Conservation (phyloP, 2,797 vertebrate species). For the Tadarida brasiliensis region DNA sequence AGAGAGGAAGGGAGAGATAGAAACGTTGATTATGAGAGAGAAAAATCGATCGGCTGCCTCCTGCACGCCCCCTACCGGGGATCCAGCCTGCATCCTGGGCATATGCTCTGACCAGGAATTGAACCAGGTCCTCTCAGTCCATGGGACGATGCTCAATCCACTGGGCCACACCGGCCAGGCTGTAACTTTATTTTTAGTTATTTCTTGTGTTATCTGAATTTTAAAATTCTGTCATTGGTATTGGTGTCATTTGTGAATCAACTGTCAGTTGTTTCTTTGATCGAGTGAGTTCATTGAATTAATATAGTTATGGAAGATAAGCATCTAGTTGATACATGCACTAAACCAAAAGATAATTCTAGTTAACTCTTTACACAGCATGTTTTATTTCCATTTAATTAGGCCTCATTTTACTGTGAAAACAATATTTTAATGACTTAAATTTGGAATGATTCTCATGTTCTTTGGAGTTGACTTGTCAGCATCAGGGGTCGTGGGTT, state of each 20-base stretch:
- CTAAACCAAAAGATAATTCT: slow-evolving; percentile 23
- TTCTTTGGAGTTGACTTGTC: background rate
- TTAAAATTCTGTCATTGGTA: background rate
- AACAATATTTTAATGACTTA: background rate
- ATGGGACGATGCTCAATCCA: too few species aligned
- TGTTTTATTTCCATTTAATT: background rate
- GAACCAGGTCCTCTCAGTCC: too few species aligned
- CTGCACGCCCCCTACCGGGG: too few species aligned
- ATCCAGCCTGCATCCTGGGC: too few species aligned
- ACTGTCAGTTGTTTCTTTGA: background rate
- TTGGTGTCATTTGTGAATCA: background rate
- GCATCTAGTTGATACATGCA: background rate
- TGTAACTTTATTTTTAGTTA: background rate
- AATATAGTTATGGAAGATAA: background rate
- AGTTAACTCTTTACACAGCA: background rate
- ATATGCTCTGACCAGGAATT: too few species aligned
- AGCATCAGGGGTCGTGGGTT: background rate
- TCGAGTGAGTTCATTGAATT: background rate
- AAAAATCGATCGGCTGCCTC: too few species aligned
- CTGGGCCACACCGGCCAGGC: background rate
- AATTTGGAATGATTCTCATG: background rate
- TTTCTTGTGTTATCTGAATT: background rate
- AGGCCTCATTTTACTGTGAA: background rate
- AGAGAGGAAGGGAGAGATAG: too few species aligned
- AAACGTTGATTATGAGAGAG: too few species aligned